phyloP scores from a whole-genome alignment of 1,140 invertebrate species.

The Teleogryllus occipitalis region DNA sequence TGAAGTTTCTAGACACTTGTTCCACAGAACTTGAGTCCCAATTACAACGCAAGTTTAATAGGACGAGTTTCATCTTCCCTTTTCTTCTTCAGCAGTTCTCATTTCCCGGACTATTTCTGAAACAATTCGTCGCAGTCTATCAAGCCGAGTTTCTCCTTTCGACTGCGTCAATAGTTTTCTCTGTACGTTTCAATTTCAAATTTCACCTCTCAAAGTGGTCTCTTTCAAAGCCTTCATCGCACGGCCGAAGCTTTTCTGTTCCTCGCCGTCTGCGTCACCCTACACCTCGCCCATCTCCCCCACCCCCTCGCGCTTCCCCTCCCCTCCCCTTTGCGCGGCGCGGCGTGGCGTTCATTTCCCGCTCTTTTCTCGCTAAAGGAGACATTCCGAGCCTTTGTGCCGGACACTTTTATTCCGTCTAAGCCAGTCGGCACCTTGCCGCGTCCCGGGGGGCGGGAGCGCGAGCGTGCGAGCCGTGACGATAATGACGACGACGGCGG shows the following conservation, averaged over 20 bases:
- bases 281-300: background rate
- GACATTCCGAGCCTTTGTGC: background rate
- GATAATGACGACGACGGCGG: too few species aligned
- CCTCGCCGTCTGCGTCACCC: background rate
- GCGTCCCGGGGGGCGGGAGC: too few species aligned
- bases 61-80: too few species aligned
- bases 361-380: background rate
- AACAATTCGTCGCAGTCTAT: too few species aligned
- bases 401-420: background rate
- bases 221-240: background rate
- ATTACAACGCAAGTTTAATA: too few species aligned
- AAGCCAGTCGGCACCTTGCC: background rate
- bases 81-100: too few species aligned
- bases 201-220: background rate
- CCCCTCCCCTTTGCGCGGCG: too few species aligned
- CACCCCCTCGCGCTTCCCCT: background rate
- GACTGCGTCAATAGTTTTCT: background rate
- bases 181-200: background rate
- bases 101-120: too few species aligned
- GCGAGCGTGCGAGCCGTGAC: too few species aligned
- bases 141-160: background rate
- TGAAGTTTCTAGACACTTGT: too few species aligned
- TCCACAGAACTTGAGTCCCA: too few species aligned
- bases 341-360: background rate
- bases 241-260: background rate